Evolutionary conservation across 2,888 invertebrate genomes (phyloP).

Genomic region (Trichacis sp.): DNA sequence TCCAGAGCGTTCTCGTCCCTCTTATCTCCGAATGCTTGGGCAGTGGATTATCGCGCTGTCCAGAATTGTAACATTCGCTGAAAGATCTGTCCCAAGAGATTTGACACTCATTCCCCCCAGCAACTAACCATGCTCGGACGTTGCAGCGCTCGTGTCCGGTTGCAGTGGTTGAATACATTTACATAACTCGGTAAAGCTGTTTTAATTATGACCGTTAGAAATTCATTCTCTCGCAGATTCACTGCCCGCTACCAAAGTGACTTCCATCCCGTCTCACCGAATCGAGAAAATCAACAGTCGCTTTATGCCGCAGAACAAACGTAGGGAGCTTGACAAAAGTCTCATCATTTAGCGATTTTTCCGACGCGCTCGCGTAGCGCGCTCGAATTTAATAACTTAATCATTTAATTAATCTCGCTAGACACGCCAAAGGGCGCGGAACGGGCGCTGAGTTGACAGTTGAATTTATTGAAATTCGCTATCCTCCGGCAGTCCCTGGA

Average conservation of each 20-base stretch:
- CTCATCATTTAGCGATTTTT: too few species aligned
- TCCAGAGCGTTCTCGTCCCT: conserved; percentile 32
- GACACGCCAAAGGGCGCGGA: conserved; percentile 25
- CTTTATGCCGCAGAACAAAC: neutral
- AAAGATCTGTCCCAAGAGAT: conserved; percentile 42
- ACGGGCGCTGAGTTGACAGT: conserved; percentile 44
- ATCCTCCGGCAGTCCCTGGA: conserved; percentile 42
- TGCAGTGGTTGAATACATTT: conserved; percentile 34
- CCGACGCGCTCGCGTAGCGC: too few species aligned
- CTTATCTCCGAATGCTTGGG: conserved; percentile 35
- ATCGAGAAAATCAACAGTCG: neutral
- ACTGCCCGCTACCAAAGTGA: conserved; percentile 3
- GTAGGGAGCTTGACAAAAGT: too few species aligned
- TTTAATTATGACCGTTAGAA: conserved; percentile 31
- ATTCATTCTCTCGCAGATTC: conserved; percentile 17
- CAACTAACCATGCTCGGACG: conserved; percentile 30
- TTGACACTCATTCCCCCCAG: conserved; percentile 37
- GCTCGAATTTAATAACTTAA: conserved; percentile 42
- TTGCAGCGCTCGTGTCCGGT: conserved; percentile 27
- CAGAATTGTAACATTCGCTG: conserved; percentile 40
- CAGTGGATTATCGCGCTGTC: conserved; percentile 40
- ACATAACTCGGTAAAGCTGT: conserved; percentile 37
- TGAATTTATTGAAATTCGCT: conserved; percentile 49
- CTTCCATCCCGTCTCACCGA: neutral
- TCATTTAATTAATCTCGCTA: conserved; percentile 47